Percentiles rank a stretch among this genome's conserved stretches.
These are phyloP conservation scores for Centroberyx gerrardi DNA, from an alignment of 2,797 vertebrate species.

Conservation along the genomic window DNA sequence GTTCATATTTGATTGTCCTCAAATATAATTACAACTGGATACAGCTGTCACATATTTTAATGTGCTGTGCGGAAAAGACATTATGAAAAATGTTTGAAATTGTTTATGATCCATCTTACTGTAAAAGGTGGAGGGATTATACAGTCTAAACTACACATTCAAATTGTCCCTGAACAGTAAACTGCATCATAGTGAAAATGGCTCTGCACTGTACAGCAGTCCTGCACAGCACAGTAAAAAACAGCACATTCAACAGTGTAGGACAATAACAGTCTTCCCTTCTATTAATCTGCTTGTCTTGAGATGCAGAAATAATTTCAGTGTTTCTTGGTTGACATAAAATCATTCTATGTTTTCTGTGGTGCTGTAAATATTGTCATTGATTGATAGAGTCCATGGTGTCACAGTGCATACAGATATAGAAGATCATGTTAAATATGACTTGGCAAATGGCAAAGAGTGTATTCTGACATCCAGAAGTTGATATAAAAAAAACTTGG, in stretches of 20 bases:
- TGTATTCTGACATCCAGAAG: slow-evolving; percentile 15
- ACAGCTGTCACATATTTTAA: neutral
- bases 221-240: slow-evolving; percentile 13
- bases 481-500: slow-evolving; percentile 11
- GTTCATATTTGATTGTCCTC: slow-evolving; percentile 29
- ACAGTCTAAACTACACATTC: slow-evolving; percentile 26
- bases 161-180: slow-evolving; percentile 19
- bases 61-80: slow-evolving; percentile 7
- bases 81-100: neutral
- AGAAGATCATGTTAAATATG: neutral
- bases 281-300: slow-evolving; percentile 1
- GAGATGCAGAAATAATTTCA: neutral
- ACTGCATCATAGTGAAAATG: slow-evolving; percentile 2
- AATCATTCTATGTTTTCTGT: neutral
- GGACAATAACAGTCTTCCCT: slow-evolving; percentile 12
- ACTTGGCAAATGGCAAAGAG: slow-evolving; percentile 6
- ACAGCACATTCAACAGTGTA: neutral
- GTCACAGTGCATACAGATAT: slow-evolving; percentile 14
- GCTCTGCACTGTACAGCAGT: slow-evolving; percentile 16
- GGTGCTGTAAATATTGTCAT: neutral
- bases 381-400: neutral
- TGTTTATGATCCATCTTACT: neutral
- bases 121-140: neutral
- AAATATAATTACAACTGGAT: slow-evolving; percentile 4
- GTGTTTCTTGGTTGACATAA: neutral